A percentile compares a stretch with the other conserved stretches of the same genome.
These are phyloP conservation scores for Nestor notabilis DNA, from an alignment of 2,113 vertebrate species.

Conservation along the genomic window DNA sequence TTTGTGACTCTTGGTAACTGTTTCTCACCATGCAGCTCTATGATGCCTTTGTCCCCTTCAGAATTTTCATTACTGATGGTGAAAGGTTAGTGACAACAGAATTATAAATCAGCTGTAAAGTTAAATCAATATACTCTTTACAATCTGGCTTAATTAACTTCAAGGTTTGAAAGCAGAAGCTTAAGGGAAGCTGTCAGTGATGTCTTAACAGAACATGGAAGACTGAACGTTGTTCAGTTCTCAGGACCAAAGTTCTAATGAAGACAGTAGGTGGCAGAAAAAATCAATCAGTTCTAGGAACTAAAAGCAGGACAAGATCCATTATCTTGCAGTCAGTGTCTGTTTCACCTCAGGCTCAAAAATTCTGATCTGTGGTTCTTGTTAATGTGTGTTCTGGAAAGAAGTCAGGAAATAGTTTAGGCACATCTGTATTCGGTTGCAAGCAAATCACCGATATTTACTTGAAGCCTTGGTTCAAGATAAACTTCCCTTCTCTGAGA, in stretches of 20 bases:
- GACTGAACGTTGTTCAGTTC: background rate
- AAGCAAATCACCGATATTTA: background rate
- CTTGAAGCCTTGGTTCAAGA: background rate
- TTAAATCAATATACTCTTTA: background rate
- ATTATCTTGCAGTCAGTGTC: background rate
- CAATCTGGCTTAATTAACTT: background rate
- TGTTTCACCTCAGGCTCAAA: background rate
- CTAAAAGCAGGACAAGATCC: background rate
- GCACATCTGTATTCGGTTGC: background rate
- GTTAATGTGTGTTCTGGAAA: background rate
- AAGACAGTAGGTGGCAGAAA: background rate
- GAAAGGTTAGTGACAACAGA: background rate
- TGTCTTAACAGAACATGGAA: background rate
- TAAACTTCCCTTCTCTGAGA: background rate
- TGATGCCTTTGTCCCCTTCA: background rate
- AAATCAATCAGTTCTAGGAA: background rate
- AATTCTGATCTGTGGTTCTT: background rate
- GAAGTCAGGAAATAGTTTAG: background rate
- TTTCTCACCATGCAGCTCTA: fast-evolving
- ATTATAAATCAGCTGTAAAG: background rate
- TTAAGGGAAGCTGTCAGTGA: background rate
- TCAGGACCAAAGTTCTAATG: background rate
- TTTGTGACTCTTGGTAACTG: background rate
- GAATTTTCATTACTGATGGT: background rate
- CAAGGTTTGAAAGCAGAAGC: background rate